Conservation (phyloP, 2,888 invertebrate species). For the Patella pellucida region DNA sequence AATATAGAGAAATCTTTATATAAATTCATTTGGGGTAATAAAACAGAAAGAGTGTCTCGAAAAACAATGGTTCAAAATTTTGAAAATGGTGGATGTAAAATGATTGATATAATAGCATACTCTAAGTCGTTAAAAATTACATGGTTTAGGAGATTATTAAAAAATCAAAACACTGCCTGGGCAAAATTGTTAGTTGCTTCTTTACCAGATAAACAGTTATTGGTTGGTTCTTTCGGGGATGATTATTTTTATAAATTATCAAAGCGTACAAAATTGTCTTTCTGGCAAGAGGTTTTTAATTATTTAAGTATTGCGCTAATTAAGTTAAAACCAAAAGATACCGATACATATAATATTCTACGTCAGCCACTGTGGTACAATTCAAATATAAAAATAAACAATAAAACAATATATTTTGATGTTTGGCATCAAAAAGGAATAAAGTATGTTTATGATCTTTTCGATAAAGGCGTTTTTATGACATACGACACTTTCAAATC, state of each 20-base stretch:
- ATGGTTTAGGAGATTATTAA: neutral
- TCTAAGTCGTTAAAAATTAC: neutral
- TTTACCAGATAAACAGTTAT: neutral
- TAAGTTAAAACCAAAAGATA: neutral
- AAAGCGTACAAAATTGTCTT: neutral
- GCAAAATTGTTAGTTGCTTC: neutral
- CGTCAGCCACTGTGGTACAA: neutral
- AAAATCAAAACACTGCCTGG: neutral
- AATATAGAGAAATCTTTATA: neutral
- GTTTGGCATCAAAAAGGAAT: conserved; percentile 3
- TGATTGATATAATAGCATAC: neutral
- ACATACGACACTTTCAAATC: neutral
- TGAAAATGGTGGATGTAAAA: conserved; percentile 2
- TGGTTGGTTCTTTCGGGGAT: neutral
- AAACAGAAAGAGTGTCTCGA: neutral
- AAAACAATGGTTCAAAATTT: neutral
- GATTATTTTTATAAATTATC: neutral
- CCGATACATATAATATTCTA: neutral
- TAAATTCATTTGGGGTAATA: conserved; percentile 3
- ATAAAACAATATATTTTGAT: neutral
- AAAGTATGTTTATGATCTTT: conserved; percentile 2
- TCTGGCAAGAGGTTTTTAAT: neutral
- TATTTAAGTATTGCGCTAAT: neutral
- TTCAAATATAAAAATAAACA: conserved; percentile 7
- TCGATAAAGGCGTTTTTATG: neutral